A percentile compares a stretch with the other conserved stretches of the same genome.
These are phyloP conservation scores for Amorpha juglandis DNA, from an alignment of 2,888 invertebrate species.

Conservation along the genomic window DNA sequence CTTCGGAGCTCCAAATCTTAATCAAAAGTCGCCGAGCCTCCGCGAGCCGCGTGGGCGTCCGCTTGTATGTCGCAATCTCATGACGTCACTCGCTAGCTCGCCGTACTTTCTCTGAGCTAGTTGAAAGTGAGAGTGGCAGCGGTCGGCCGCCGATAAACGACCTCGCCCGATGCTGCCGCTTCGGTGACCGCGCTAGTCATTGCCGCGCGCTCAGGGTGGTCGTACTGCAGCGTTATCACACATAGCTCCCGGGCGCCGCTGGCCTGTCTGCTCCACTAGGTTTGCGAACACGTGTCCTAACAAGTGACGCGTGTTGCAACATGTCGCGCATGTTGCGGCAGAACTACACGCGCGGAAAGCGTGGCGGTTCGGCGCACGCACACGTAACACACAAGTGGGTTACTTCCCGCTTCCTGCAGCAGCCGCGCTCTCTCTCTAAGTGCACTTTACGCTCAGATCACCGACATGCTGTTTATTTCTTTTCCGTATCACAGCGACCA, in stretches of 20 bases:
- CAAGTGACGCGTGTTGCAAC: constrained; percentile 31
- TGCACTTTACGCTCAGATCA: background rate
- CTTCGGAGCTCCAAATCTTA: constrained; percentile 18
- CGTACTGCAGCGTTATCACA: no score
- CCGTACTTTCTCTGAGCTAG: constrained; percentile 49
- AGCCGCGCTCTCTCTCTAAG: constrained; percentile 13
- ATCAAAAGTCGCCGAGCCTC: constrained; percentile 22
- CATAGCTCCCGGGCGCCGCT: no score
- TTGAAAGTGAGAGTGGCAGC: constrained; percentile 53
- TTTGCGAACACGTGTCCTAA: background rate
- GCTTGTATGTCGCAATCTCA: constrained; percentile 44
- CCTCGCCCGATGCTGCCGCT: constrained; percentile 28
- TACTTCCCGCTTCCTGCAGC: constrained; percentile 74
- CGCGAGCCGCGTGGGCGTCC: constrained; percentile 19
- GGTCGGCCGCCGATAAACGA: background rate
- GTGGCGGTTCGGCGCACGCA: constrained; percentile 49
- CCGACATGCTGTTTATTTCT: no score
- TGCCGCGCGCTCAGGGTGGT: background rate
- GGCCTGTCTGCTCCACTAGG: no score
- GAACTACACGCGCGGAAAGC: constrained; percentile 60
- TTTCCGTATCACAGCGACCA: no score
- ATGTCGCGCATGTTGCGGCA: constrained; percentile 47
- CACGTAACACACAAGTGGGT: constrained; percentile 69
- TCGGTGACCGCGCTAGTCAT: background rate
- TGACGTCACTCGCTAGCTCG: constrained; percentile 30